Evolutionary conservation across 2,113 vertebrate genomes (phyloP).

Genomic region (Siniperca knerii): DNA sequence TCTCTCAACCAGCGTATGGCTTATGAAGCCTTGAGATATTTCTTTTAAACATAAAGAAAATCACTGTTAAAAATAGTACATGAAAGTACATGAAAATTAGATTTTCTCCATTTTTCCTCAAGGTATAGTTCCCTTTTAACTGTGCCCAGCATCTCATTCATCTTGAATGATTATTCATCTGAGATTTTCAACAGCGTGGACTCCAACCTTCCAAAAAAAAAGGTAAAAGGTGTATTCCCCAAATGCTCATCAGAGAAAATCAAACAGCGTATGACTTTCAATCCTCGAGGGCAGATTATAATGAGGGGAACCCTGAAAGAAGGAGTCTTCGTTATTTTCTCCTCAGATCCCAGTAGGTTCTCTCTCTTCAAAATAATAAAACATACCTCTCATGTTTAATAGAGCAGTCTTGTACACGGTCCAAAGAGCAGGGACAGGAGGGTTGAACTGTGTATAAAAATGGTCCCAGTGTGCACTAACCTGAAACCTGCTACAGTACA

Average conservation of each 20-base stretch:
- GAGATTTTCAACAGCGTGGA: slow-evolving; percentile 55
- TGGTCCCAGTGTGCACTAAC: neutral
- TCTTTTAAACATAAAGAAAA: neutral
- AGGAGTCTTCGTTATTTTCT: slow-evolving; percentile 27
- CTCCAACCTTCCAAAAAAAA: slow-evolving; percentile 24
- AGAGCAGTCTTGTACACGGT: slow-evolving; percentile 12
- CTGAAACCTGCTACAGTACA: neutral
- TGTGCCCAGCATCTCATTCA: slow-evolving; percentile 2
- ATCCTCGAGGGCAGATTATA: slow-evolving; percentile 62
- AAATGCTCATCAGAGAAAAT: slow-evolving; percentile 63
- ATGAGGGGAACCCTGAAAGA: slow-evolving; percentile 42
- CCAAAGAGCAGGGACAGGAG: slow-evolving; percentile 29
- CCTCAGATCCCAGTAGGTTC: slow-evolving; percentile 27
- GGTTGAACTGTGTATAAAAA: slow-evolving; percentile 3
- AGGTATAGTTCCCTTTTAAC: slow-evolving; percentile 35
- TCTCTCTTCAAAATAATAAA: slow-evolving; percentile 30
- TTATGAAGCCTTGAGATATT: neutral
- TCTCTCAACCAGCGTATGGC: neutral
- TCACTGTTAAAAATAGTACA: slow-evolving; percentile 6
- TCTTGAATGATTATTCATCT: slow-evolving; percentile 45
- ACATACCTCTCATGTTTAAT: slow-evolving; percentile 19
- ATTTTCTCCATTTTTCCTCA: slow-evolving; percentile 4
- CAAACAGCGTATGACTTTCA: slow-evolving; percentile 52
- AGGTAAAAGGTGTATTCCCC: slow-evolving; percentile 60
- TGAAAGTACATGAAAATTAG: neutral